Conservation (phyloP, 2,113 vertebrate genomes). For the Corythoichthys haematopterus region DNA sequence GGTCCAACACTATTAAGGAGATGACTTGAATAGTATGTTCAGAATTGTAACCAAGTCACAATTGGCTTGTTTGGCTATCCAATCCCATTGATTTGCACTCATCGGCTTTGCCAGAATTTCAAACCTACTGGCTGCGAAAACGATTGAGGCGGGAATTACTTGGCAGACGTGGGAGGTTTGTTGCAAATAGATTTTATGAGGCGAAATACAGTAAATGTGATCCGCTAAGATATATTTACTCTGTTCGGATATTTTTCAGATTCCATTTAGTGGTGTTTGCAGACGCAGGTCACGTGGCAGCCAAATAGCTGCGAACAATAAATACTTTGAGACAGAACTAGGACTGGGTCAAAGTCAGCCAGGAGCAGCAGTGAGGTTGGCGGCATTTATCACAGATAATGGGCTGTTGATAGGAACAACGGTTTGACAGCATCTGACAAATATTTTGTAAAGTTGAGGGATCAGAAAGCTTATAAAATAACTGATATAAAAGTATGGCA, state of each 20-base stretch:
- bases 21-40: background rate
- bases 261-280: constrained; percentile 44
- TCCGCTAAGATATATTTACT: constrained; percentile 24
- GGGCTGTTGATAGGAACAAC: constrained; percentile 9
- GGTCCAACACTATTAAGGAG: background rate
- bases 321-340: constrained; percentile 60
- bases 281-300: constrained; percentile 37
- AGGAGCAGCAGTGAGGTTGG: constrained; percentile 14
- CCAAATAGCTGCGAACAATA: constrained; percentile 48
- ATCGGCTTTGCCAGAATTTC: constrained; percentile 7
- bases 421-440: constrained; percentile 8
- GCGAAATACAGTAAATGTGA: constrained; percentile 32
- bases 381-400: constrained; percentile 33
- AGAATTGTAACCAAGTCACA: constrained; percentile 16
- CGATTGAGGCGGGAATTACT: constrained; percentile 3
- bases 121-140: constrained; percentile 4
- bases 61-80: constrained; percentile 29
- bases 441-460: background rate
- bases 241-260: constrained; percentile 49
- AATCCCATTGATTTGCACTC: constrained; percentile 29
- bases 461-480: background rate
- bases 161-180: constrained; percentile 15
- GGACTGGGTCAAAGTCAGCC: constrained; percentile 30
- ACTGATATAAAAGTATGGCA: background rate
- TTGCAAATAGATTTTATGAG: constrained; percentile 30